Conservation (phyloP, 2,888 invertebrate genomes). For the Andrena haemorrhoa region DNA sequence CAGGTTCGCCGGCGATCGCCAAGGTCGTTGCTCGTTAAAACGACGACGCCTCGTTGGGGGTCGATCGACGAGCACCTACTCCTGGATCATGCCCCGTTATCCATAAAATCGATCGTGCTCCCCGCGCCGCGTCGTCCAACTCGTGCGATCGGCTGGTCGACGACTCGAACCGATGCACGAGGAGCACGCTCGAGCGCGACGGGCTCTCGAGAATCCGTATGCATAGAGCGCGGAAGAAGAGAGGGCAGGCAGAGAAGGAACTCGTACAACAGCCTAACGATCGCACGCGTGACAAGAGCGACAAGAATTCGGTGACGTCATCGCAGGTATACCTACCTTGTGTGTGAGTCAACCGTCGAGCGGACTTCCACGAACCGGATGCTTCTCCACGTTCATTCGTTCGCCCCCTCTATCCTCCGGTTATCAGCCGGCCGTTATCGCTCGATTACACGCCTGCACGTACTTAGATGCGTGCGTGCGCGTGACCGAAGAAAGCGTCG, state of each 20-base stretch:
- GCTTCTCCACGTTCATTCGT: constrained; percentile 8
- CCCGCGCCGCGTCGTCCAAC: no score
- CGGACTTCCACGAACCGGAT: constrained; percentile 39
- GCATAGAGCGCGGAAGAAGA: constrained; percentile 33
- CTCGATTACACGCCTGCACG: constrained; percentile 1
- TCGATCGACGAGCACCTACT: constrained; percentile 14
- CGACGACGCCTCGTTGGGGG: constrained; percentile 29
- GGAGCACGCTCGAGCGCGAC: background rate
- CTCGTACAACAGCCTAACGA: constrained; percentile 71
- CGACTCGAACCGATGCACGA: constrained; percentile 5
- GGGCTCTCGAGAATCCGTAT: constrained; percentile 60
- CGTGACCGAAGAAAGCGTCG: background rate
- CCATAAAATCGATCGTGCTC: no score
- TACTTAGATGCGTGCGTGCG: background rate
- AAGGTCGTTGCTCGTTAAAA: constrained; percentile 53
- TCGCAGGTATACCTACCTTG: constrained; percentile 53
- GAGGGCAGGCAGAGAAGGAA: constrained; percentile 52
- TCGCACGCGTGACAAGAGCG: constrained; percentile 66
- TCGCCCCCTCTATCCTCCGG: background rate
- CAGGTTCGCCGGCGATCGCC: constrained; percentile 2
- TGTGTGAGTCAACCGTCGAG: constrained; percentile 45
- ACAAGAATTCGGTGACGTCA: constrained; percentile 72
- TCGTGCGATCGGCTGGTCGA: background rate
- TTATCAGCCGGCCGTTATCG: constrained; percentile 19
- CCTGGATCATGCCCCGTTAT: no score